Evolutionary conservation across 2,797 vertebrate genomes (phyloP), one percentile per base, ranked within the genome.

Genomic region (Rhynchotus rufescens): DNA sequence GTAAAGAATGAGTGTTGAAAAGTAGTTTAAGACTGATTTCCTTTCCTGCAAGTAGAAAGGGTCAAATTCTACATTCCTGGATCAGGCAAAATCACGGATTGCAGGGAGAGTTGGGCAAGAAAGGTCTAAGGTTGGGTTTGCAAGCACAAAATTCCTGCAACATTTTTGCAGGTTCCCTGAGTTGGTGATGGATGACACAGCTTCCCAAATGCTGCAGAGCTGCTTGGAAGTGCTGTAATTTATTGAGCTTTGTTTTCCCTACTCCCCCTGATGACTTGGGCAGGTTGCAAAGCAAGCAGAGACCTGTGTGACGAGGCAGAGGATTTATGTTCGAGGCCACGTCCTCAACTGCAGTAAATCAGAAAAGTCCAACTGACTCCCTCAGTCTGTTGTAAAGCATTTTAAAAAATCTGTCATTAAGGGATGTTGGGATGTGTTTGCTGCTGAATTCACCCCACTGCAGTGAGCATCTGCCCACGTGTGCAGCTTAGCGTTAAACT

Each of bases 1-100:
- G 87, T 26, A 71, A 92, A 32, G 66, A 92, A 86, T 8, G 26
- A 28, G 51, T 30, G 34, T 69, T 59, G 17, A 85, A 77, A 89
- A 34, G 56, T 13, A 32, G 28, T 38, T 6, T 1, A 6, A 65
- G 80, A 73, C 47, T 0, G 0, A 44, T 65, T 84, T 61, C 65
- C 40, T 15, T 23, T 65, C 38, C 72, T 72, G 4, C 49, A 38
- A 61, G 52, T 38, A 16, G 2, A 2, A 0, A 2, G 56, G 30
- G 60, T 45, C 42, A 75, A 72, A 65, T 23, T 81, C 54, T 64
- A 2, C 30, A 47, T 30, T 9, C 3, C 1, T 34, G 34, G 47
- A 26, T 54, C 3, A 6, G 54, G 12, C 60, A 61, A 88, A 93
- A 25, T 12, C 61, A 56, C 38, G 3, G 15, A 22, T 80, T 76